Conservation (phyloP, 2,888 invertebrate species). For the Ernsta delagoae region DNA sequence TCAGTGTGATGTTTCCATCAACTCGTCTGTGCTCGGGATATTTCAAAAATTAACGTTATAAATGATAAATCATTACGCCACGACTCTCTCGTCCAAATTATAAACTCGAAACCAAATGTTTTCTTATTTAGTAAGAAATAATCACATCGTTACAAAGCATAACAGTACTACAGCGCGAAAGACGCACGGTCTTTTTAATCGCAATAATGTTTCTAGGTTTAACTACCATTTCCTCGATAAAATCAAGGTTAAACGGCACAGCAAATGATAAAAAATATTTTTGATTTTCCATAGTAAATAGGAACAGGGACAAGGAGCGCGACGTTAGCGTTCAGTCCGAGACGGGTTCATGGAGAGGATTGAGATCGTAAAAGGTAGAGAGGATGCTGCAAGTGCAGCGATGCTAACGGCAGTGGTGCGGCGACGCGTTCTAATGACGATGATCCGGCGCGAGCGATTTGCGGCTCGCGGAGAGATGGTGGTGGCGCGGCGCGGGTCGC, state of each 20-base stretch:
- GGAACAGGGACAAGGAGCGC: not conserved
- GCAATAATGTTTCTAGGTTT: not conserved
- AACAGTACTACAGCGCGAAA: not conserved
- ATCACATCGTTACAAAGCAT: not conserved
- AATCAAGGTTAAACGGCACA: not conserved
- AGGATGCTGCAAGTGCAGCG: conserved; percentile 20
- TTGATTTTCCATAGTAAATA: not conserved
- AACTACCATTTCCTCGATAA: not conserved
- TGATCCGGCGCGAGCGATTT: conserved; percentile 83
- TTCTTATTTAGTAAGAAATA: not conserved
- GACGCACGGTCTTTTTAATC: not conserved
- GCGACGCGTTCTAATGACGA: conserved; percentile 61
- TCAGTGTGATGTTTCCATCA: conserved; percentile 4
- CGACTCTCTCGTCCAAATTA: too few species aligned
- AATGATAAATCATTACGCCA: too few species aligned
- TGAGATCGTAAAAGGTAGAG: not conserved
- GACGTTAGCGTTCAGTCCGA: conserved; percentile 11
- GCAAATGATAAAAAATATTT: not conserved
- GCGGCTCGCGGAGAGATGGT: conserved; percentile 81
- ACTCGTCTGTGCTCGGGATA: too few species aligned
- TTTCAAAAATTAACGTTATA: too few species aligned
- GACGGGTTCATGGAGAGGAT: conserved; percentile 2
- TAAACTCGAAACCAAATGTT: not conserved
- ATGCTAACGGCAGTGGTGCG: conserved; percentile 1
- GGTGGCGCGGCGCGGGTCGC: conserved; percentile 75